Evolutionary conservation across 30 jellyfish, hydroid and myxozoan species (phyloP), one percentile per base, ranked within the genome.

Genomic region (Catostylus mosaicus): DNA sequence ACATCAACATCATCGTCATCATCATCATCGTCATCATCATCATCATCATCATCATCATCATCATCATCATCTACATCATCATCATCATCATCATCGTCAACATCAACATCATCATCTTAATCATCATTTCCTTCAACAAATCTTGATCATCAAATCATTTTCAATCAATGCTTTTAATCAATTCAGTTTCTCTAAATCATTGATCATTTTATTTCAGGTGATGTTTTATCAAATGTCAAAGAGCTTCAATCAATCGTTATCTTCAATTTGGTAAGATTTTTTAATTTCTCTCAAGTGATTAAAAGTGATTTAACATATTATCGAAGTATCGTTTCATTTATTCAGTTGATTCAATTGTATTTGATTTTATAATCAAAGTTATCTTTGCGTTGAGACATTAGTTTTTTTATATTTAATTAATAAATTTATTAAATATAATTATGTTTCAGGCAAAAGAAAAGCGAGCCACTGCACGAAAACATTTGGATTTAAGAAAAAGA

Each of bases 371-470:
- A 27, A 10, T 61, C 12, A 18, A 10, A 27, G 30, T 61, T 30
- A 18, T 30, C 27, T 10, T 10, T n/a, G 74, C 37, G 14, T 12
- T 10, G 24, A 61, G 74, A 18, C 16, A n/a, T n/a, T n/a, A n/a
- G n/a, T n/a, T n/a, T n/a, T n/a, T n/a, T n/a, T n/a, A n/a, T n/a
- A 12, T 4, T 20, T 29, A 9, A 66, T 19, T 71, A 12, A 14
- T 71, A 16, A 35, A 71, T 66, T 8, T 9, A 34, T 34, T 23
- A 34, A 43, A 22, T 22, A 7, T 19, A n/a, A n/a, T n/a, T n/a
- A n/a, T n/a, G n/a, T 60, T 33, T 35, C 30, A 87, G 96, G 88
- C 97, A 4, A 79, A 86, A 71, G 98, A 92, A 27, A 92, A 92
- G 61, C 94, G 89, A 6, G 83, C 89, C 32, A 45, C 54, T 20